A percentile compares a stretch with the other conserved stretches of the same genome.
These are phyloP conservation scores for Nothocercus julius DNA, from an alignment of 2,113 vertebrate genomes.

Conservation along the genomic window DNA sequence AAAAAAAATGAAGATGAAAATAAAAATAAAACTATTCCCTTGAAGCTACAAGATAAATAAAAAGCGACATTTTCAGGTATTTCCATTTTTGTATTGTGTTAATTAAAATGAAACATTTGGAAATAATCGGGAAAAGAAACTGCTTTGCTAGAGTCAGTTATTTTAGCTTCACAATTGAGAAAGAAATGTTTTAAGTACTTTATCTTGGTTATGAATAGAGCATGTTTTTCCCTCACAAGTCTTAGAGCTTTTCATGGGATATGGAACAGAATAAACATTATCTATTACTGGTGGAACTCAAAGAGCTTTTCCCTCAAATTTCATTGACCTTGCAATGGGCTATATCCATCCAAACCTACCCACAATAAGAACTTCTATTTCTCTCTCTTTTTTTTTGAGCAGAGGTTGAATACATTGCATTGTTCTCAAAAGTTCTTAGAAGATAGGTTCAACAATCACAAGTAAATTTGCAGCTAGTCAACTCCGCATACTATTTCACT, in stretches of 20 bases:
- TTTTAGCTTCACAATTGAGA: not conserved
- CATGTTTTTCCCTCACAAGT: not conserved
- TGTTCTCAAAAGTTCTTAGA: not conserved
- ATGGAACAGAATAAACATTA: not conserved
- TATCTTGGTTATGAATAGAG: not conserved
- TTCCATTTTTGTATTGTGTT: not conserved
- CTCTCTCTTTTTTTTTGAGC: not conserved
- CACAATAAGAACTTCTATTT: not conserved
- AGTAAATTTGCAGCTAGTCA: not conserved
- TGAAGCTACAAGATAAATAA: not conserved
- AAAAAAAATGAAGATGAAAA: not conserved
- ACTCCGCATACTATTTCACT: not conserved
- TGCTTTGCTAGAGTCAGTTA: not conserved
- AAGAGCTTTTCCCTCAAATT: not conserved
- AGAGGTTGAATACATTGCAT: not conserved
- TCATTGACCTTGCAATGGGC: not conserved
- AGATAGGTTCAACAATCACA: not conserved
- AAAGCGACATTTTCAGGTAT: not conserved
- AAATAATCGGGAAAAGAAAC: not conserved
- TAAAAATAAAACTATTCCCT: not conserved
- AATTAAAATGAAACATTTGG: not conserved
- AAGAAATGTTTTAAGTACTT: not conserved
- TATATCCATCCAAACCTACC: rapidly evolving
- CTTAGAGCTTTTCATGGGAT: not conserved
- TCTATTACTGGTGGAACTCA: not conserved